Evolutionary conservation across 2,797 vertebrate species (phyloP).

Genomic region (Danionella dracula): DNA sequence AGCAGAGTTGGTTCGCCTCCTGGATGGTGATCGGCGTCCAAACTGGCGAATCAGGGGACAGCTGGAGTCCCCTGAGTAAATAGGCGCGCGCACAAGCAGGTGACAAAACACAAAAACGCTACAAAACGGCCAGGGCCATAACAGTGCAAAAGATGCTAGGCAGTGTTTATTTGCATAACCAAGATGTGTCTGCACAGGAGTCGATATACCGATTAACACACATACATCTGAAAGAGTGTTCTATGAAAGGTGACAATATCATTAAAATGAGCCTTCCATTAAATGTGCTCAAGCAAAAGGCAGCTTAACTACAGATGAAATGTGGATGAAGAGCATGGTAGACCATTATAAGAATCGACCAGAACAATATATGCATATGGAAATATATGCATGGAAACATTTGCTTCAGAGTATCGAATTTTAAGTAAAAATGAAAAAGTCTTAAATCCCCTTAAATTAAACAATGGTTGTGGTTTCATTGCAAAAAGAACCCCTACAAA

Average conservation of each 20-base stretch:
- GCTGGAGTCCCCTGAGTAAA: too few relatives aligned
- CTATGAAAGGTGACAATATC: slow-evolving; percentile 23
- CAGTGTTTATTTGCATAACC: slow-evolving; percentile 30
- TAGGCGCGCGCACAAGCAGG: too few relatives aligned
- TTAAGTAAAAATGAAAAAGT: background rate
- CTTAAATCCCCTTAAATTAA: background rate
- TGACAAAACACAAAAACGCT: too few relatives aligned
- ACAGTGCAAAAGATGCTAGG: slow-evolving; percentile 17
- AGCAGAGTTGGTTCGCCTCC: too few relatives aligned
- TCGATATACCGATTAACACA: slow-evolving; percentile 18
- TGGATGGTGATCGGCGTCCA: too few relatives aligned
- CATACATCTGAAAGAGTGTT: slow-evolving; percentile 36
- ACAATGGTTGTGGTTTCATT: background rate
- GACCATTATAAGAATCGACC: slow-evolving; percentile 8
- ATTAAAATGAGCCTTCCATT: slow-evolving; percentile 35
- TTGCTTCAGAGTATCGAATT: slow-evolving; percentile 34
- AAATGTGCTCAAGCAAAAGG: background rate
- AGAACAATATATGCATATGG: background rate
- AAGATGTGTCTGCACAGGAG: slow-evolving; percentile 42
- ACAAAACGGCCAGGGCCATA: too few relatives aligned
- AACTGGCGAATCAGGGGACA: too few relatives aligned
- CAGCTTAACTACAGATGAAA: background rate
- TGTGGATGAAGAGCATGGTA: slow-evolving; percentile 27
- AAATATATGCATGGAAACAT: slow-evolving; percentile 30
- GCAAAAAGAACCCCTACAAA: slow-evolving; percentile 15